Percentiles rank a stretch among this genome's conserved stretches.
Evolutionary conservation across 2,797 vertebrate genomes (phyloP).

Genomic region (Crocodylus rhombifer): DNA sequence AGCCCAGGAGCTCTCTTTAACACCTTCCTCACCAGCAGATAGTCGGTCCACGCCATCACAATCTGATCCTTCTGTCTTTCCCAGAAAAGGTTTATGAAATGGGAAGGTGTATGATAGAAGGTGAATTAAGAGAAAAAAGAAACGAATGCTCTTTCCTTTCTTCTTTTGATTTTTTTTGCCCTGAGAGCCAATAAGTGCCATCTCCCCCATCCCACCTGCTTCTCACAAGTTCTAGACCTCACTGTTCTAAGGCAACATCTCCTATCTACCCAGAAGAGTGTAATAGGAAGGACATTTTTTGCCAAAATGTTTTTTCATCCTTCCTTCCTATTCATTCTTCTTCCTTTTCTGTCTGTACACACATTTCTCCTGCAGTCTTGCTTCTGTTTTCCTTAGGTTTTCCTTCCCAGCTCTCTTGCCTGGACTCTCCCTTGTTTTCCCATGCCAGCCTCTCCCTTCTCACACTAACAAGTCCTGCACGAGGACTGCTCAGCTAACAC

Average conservation of each 20-base stretch:
- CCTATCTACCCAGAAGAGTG: fast-evolving
- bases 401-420: background rate
- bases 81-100: background rate
- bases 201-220: slow-evolving; percentile 27
- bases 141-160: background rate
- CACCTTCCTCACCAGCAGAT: too few relatives aligned
- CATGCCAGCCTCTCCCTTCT: background rate
- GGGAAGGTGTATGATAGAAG: background rate
- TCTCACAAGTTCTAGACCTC: slow-evolving; percentile 21
- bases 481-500: background rate
- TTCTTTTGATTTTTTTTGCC: background rate
- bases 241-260: background rate
- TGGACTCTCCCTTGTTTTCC: background rate
- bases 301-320: background rate
- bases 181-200: background rate
- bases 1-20: too few relatives aligned
- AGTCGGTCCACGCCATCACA: fast-evolving
- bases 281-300: slow-evolving; percentile 4
- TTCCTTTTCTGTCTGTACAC: background rate
- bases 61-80: fast-evolving
- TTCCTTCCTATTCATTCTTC: slow-evolving; percentile 30
- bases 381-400: background rate
- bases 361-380: background rate
- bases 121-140: background rate
- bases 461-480: background rate